Base-by-base conservation (phyloP, 2,113 vertebrate species). In the Salvelinus namaycush region DNA sequence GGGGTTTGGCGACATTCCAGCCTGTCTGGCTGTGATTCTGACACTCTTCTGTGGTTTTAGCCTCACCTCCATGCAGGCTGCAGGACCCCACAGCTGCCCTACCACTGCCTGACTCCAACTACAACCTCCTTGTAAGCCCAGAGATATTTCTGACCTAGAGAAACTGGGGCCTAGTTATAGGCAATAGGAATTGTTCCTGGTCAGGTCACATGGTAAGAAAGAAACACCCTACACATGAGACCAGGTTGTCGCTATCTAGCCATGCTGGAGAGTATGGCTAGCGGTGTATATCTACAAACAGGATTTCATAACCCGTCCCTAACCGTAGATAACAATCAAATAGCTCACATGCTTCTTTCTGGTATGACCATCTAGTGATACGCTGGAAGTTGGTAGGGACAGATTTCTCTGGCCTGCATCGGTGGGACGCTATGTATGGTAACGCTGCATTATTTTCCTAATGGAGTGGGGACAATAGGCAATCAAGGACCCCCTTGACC, bases 1-100 rank as follows among this genome's bases (percentile, higher is more conserved):
- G 67, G 83, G 80, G 79, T 89, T 84, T 93, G 93, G 93, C 91
- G 59, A 82, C 83, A 89, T 88, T 93, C 92, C 92, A 93, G 83
- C 72, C 82, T 76, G 83, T 88, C 90, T 91, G 91, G 89, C 90
- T 91, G 83, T 81, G 81, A 90, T 90, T 88, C 86, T 77, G 76
- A 86, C 65, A 49, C 77, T 86, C 87, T 90, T 82, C 84, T 84
- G 81, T 79, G 78, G 79, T 86, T 18, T 74, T 57, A 83, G 54
- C 80, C 68, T 83, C 83, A 89, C 86, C 89, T 91, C 82, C 77
- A 84, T 62, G 71, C 80, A 62, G 70, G 51, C 81, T 79, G 44
- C 44, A 34, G 74, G 83, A 89, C 82, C 86, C 74, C 14, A 57
- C 29, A 78, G 80, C 72, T 84, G 81, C 79, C 68, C 74, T 78